These are phyloP conservation scores for Lordiphosa fenestrarum DNA, from an alignment of 2,888 invertebrate species.

Conservation along the genomic window DNA sequence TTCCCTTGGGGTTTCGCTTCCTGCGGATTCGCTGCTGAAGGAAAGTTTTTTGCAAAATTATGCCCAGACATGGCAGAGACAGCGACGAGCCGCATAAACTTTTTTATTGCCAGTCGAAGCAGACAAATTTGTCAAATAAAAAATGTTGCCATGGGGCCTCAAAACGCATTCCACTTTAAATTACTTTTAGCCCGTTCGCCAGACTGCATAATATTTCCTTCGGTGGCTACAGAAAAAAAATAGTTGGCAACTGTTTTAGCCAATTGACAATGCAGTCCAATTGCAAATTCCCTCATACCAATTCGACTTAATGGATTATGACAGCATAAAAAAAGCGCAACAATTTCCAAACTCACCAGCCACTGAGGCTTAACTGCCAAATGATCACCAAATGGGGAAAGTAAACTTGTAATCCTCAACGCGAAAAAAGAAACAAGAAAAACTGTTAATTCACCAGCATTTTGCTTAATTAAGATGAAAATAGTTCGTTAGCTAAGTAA, in stretches of 20 bases:
- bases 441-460: constrained; percentile 13
- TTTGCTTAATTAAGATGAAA: constrained; percentile 35
- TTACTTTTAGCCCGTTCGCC: constrained; percentile 26
- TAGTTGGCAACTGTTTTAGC: constrained; percentile 42
- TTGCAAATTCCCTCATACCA: constrained; percentile 15
- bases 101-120: constrained; percentile 25
- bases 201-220: constrained; percentile 38
- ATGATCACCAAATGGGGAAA: constrained; percentile 6
- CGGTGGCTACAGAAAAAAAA: constrained; percentile 24
- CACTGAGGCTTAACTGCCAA: not conserved
- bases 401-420: constrained; percentile 17
- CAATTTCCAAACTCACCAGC: constrained; percentile 1
- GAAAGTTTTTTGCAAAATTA: constrained; percentile 18
- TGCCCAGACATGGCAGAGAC: constrained; percentile 25
- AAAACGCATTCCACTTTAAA: constrained; percentile 9
- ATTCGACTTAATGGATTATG: constrained; percentile 36
- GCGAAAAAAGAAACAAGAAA: not conserved
- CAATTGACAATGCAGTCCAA: constrained; percentile 36
- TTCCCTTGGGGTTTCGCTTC: constrained; percentile 11
- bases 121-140: constrained; percentile 34
- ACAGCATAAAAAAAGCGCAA: constrained; percentile 13
- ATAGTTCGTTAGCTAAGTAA: constrained; percentile 48
- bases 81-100: constrained; percentile 32
- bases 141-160: constrained; percentile 9
- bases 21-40: constrained; percentile 10